Evolutionary conservation across 2,888 invertebrate species (phyloP), one percentile per base, ranked within the genome.

Genomic region (Eristalis pertinax): DNA sequence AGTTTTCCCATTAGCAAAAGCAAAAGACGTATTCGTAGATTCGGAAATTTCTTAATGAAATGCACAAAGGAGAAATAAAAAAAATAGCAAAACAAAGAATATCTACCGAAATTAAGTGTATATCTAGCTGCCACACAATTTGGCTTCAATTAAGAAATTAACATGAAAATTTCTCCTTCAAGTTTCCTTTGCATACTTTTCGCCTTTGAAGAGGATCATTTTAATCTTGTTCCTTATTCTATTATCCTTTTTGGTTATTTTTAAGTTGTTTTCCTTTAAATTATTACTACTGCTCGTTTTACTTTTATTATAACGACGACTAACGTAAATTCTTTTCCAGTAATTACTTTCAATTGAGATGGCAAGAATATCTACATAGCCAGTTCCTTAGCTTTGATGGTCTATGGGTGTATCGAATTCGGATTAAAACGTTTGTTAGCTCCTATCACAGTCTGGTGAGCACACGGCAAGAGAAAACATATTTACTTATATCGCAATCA

Each of bases 141-240:
- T 68, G 75, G 58, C 67, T 68, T 76, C 67, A 76, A 77, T 77
- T 70, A 78, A 78, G 58, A 70, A 70, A 78, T 78, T 78, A 78
- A 64, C 78, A 70, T 78, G 64, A 56, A 77, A 78, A 64, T 78
- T 64, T 63, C 70, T 69, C 50, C 63, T 62, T 38, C 35, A 63
- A 32, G 35, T 43, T 69, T 62, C 72, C 50, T 19, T 19, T 19
- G 50, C 50, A 50, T 50, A 19, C 8, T 5, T 26, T 60, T 24
- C 56, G 60, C 4, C 32, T 62, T n/a, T 5, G 22, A 5, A 19
- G 8, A 62, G 50, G 11, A 35, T 50, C 56, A 32, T 43, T 50
- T 77, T 62, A 77, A 77, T 77, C 62, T 35, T 19, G 32, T 56
- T 50, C 29, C 60, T 50, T 35, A 68, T 69, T 62, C 50, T 77